Evolutionary conservation across 2,113 vertebrate species (phyloP), one percentile per base, ranked within the genome.

Genomic region (Crotalus helleri): DNA sequence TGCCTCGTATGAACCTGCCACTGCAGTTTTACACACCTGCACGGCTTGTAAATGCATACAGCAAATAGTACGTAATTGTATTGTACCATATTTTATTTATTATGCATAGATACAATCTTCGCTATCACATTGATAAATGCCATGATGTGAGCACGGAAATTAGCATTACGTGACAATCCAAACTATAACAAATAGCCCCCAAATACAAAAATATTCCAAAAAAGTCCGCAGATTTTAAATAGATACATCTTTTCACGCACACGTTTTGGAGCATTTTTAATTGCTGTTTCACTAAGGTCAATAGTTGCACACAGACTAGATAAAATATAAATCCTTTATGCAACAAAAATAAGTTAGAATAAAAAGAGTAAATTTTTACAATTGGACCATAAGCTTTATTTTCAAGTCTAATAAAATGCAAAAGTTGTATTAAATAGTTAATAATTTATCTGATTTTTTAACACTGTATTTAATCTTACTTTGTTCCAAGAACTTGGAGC

Each of bases 11-110:
- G 81, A 89, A 53, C 86, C 64, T 91, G 87, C 93, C 64, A 81
- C 53, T 85, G 61, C 61, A 91, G 53, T n/a, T 91, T 87, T 49
- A 55, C 46, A 93, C 81, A 87, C 92, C 92, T 93, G 89, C 92
- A 90, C 86, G 90, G 81, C 89, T 93, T 90, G 81, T 53, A 90
- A 93, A 93, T 87, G 39, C 64, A 93, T 90, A 90, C 9, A 26
- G 55, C 44, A 61, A 61, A 26, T 33, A 87, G 39, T n/a, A 90
- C 46, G 24, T n/a, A 33, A 64, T 17, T 26, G 2, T 26, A 44
- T 9, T 23, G n/a, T 91, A 59, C 24, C 17, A 11, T 17, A 15
- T 86, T 85, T 85, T 55, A 90, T 44, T 51, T 87, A 49, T 74
- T 64, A 29, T 90, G 46, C 92, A 90, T 90, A 33, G 24, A 90